Evolutionary conservation across 2,888 invertebrate species (phyloP).

Genomic region (Amitus sp.): DNA sequence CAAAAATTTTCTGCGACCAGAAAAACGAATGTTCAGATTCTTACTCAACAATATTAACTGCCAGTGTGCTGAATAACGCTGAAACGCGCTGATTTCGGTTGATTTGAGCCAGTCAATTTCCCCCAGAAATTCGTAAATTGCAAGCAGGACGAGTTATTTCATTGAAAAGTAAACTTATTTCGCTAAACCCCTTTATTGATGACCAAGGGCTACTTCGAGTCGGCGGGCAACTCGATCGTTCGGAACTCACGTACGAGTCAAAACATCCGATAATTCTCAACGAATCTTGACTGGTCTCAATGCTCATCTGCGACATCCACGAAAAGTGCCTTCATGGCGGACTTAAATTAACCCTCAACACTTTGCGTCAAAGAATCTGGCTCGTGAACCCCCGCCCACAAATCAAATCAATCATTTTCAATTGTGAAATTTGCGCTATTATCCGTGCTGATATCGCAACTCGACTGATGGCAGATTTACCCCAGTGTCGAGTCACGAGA

Average conservation of each 20-base stretch:
- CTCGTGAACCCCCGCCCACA: not conserved
- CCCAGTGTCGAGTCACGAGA: not conserved
- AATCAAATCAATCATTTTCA: not conserved
- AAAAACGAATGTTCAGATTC: no score
- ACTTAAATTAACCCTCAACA: not conserved
- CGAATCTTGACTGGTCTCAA: not conserved
- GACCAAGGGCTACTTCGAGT: not conserved
- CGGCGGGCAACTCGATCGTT: no score
- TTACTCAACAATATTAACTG: no score
- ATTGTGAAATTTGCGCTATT: not conserved
- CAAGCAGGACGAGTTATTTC: no score
- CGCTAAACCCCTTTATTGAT: constrained; percentile 7
- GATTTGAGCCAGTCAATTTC: not conserved
- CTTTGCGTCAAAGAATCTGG: not conserved
- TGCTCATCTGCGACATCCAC: constrained; percentile 1
- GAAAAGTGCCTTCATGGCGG: constrained; percentile 10
- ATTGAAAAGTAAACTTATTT: not conserved
- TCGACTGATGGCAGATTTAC: not conserved
- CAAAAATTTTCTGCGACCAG: no score
- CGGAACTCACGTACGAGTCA: no score
- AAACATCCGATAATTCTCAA: constrained; percentile 3
- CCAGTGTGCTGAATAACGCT: not conserved
- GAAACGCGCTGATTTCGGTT: not conserved
- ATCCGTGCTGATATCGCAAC: not conserved
- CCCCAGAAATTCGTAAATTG: not conserved